Conservation (phyloP, 2,797 vertebrate species). For the Aldrovandia affinis region DNA sequence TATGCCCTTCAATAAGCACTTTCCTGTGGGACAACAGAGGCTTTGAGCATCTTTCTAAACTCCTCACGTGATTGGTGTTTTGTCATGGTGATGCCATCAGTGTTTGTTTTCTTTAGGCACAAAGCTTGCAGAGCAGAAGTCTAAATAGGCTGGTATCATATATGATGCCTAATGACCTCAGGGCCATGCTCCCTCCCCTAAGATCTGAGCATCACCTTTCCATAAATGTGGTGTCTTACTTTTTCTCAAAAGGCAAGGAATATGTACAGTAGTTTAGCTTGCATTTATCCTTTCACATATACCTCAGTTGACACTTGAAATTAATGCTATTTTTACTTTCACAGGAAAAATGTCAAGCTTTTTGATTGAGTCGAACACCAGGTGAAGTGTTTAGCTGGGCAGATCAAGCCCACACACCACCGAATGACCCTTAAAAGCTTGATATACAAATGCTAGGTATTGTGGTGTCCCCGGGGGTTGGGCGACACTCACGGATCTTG, state of each 20-base stretch:
- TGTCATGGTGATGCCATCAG: background rate
- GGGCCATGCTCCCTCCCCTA: background rate
- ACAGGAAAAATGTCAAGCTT: background rate
- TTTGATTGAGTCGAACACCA: too few relatives aligned
- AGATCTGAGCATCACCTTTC: background rate
- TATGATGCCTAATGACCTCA: background rate
- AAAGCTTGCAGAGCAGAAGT: background rate
- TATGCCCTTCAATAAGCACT: background rate
- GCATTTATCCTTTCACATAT: background rate
- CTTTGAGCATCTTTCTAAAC: conserved; percentile 1
- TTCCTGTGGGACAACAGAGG: background rate
- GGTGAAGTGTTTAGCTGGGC: background rate
- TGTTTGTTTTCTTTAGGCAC: background rate
- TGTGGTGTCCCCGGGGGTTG: too few relatives aligned
- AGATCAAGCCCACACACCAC: background rate
- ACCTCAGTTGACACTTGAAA: background rate
- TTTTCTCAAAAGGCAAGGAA: background rate
- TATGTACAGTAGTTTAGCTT: background rate
- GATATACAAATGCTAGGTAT: background rate
- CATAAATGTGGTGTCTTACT: background rate
- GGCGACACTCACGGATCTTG: too few relatives aligned
- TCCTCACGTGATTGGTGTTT: background rate
- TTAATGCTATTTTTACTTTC: background rate
- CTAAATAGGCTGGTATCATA: background rate
- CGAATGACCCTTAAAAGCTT: background rate